phyloP scores from a whole-genome alignment of 2,113 vertebrate genomes.

The Istiophorus platypterus region DNA sequence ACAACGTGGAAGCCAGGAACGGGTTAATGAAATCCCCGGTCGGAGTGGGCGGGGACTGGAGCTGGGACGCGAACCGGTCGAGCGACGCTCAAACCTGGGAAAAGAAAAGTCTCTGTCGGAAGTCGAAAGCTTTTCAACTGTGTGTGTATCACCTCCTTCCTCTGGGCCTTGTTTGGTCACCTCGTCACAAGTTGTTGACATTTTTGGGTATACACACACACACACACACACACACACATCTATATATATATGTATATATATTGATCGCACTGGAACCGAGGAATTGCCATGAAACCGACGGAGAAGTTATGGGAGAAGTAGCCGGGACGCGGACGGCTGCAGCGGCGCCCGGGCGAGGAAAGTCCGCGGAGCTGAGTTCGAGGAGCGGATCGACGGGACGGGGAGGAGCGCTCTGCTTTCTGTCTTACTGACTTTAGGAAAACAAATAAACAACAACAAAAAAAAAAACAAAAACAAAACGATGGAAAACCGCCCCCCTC shows the following conservation, averaged over 20 bases:
- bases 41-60: constrained; percentile 61
- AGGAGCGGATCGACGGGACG: constrained; percentile 20
- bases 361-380: background rate
- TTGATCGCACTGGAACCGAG: background rate
- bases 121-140: background rate
- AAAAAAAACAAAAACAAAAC: too few relatives aligned
- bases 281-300: background rate
- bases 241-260: background rate
- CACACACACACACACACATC: too few relatives aligned
- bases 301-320: constrained; percentile 5
- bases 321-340: constrained; percentile 37
- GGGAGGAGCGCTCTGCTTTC: background rate
- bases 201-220: too few relatives aligned
- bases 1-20: background rate
- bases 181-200: too few relatives aligned
- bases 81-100: background rate
- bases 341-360: constrained; percentile 8
- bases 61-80: constrained; percentile 41
- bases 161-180: too few relatives aligned
- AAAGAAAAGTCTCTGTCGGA: background rate
- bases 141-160: background rate
- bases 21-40: constrained; percentile 48
- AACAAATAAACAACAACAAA: too few relatives aligned
- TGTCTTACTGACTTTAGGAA: too few relatives aligned
- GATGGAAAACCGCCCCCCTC: constrained; percentile 20